These are phyloP conservation scores for Synergus itoensis DNA, from an alignment of 2,888 invertebrate species.

Conservation along the genomic window DNA sequence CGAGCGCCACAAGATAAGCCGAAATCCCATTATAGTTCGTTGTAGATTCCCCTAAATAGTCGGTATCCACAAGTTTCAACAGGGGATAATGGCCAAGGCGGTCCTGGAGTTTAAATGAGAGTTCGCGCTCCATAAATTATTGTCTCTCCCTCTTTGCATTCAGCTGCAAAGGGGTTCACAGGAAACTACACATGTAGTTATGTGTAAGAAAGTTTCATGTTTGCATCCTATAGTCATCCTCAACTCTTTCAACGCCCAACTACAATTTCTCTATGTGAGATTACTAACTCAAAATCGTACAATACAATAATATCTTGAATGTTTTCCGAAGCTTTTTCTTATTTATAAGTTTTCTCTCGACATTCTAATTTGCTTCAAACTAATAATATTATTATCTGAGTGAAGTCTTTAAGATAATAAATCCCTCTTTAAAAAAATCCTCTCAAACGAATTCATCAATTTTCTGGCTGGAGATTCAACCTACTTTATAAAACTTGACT, in stretches of 20 bases:
- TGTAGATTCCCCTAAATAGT: slow-evolving; percentile 66
- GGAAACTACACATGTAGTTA: slow-evolving; percentile 47
- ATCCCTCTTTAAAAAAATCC: background rate
- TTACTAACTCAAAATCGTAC: background rate
- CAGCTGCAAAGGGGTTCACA: slow-evolving; percentile 39
- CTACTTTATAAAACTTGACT: background rate
- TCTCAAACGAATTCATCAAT: background rate
- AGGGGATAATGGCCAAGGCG: slow-evolving; percentile 65
- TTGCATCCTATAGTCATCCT: slow-evolving; percentile 9
- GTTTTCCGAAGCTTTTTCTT: no score
- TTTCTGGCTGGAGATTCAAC: background rate
- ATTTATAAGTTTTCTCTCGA: no score
- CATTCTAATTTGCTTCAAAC: no score
- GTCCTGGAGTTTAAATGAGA: slow-evolving; percentile 71
- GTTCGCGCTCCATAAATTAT: slow-evolving; percentile 71
- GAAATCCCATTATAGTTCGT: slow-evolving; percentile 74
- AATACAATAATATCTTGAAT: no score
- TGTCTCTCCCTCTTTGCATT: slow-evolving; percentile 55
- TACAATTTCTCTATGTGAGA: background rate
- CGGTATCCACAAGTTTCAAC: slow-evolving; percentile 63
- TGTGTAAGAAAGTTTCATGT: slow-evolving; percentile 11
- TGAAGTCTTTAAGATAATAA: background rate
- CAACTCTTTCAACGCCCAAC: slow-evolving; percentile 1
- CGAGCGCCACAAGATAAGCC: slow-evolving; percentile 68
- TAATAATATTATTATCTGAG: background rate